A percentile compares a stretch with the other conserved stretches of the same genome.
phyloP scores from a whole-genome alignment of 1,140 invertebrate species.

The Drosophila santomea region DNA sequence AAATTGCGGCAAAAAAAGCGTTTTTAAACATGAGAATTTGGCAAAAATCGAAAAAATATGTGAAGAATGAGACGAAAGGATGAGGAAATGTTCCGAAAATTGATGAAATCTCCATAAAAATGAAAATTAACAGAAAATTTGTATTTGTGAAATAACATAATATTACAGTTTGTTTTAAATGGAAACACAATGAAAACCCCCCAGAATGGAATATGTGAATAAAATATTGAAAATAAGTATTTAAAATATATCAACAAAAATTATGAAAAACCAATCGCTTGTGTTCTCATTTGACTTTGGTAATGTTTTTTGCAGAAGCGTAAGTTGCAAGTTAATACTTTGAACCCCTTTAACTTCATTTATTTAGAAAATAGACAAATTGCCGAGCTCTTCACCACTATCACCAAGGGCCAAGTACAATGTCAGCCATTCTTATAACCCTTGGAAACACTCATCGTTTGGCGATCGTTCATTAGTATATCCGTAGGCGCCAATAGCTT shows the following conservation, averaged over 20 bases:
- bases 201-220: slow-evolving; percentile 77
- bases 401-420: neutral
- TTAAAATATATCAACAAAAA: slow-evolving; percentile 80
- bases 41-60: slow-evolving; percentile 13
- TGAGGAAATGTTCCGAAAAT: slow-evolving; percentile 33
- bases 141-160: slow-evolving; percentile 79
- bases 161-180: slow-evolving; percentile 78
- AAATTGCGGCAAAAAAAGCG: slow-evolving; percentile 36
- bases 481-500: slow-evolving; percentile 29
- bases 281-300: slow-evolving; percentile 20
- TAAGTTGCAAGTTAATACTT: neutral
- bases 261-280: slow-evolving; percentile 46
- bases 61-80: slow-evolving; percentile 6
- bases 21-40: slow-evolving; percentile 47
- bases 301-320: neutral
- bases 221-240: slow-evolving; percentile 80
- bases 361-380: too few relatives aligned
- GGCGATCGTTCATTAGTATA: slow-evolving; percentile 8
- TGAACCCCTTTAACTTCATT: neutral
- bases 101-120: slow-evolving; percentile 45
- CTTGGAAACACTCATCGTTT: slow-evolving; percentile 6
- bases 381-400: too few relatives aligned
- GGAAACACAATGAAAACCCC: slow-evolving; percentile 37
- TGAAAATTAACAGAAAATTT: slow-evolving; percentile 39
- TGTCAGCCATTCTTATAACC: slow-evolving; percentile 12